Base-by-base conservation (phyloP, 2,888 invertebrate species). In the Troglohyphantes excavatus region DNA sequence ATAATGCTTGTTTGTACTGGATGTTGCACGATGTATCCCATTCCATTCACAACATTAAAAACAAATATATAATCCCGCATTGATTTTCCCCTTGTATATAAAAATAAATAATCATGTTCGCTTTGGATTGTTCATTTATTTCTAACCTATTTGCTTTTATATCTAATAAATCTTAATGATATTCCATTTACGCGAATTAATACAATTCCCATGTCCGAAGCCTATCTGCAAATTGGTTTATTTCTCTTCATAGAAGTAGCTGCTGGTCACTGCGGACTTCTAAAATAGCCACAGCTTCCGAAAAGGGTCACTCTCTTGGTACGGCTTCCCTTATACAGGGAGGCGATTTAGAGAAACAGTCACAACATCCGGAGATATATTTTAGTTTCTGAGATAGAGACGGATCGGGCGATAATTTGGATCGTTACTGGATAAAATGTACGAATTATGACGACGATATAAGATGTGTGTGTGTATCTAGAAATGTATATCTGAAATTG, bases 341-440 rank as follows among this genome's bases (percentile, higher is more conserved):
- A 29, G 2, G 72, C 46, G n/a, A 72, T 46, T 46, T 46, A 27
- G 43, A 43, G 70, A 70, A 43, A 70, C 70, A 70, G 7, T 26
- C 46, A 72, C 46, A 72, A 72, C 72, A 72, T 72, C 72, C 72
- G 72, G 72, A n/a, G 53, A 46, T 68, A 29, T 67, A 17, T 67
- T 17, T 67, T 27, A n/a, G 67, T 29, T 67, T n/a, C 6, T 19
- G 17, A 21, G 63, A 63, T 67, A 27, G 23, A 63, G 19, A 26
- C 11, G 26, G 11, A 3, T 13, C 1, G 39, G 7, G 13, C 9
- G 39, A 7, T 39, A 7, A 39, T 33, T 33, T 33, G 33, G 3
- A 33, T 3, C 33, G 5, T 9, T 3, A 33, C 33, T 33, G 5
- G 33, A 33, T 33, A n/a, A n/a, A n/a, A n/a, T n/a, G n/a, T n/a